Evolutionary conservation across 2,888 invertebrate species (phyloP), one percentile per base, ranked within the genome.

Genomic region (Drosophila maculinotata): DNA sequence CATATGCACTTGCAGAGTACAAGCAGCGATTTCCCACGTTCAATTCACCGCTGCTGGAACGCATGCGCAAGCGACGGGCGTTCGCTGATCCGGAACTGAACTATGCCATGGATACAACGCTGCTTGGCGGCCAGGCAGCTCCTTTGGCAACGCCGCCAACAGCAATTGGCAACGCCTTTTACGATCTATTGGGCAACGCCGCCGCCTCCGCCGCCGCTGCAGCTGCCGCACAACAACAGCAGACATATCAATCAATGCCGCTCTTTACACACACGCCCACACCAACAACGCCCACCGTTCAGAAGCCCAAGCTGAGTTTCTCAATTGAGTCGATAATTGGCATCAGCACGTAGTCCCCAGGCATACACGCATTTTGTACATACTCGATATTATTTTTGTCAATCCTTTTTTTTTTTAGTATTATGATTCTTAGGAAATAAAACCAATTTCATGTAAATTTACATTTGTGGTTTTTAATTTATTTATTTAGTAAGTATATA

Each of bases 321-420:
- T 94, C 94, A 9, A 94, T 94, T n/a, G 94, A 94, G 86, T 94
- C 95, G n/a, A 94, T 95, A 66, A 94, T 94, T 70, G 94, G 94
- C n/a, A 92, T 93, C 28, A 92, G 93, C 47, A 80, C 73, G 58
- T 89, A 74, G 57, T 42, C 6, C n/a, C 12, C 6, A 33, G 1
- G 1, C 8, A 20, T 33, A 23, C 7, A 17, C 15, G 2, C 7
- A 31, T 20, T 10, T 42, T 67, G 59, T 73, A 74, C 7, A 63
- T 74, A 69, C n/a, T n/a, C n/a, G 10, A 28, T 5, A 1, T 42
- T n/a, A n/a, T n/a, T n/a, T 57, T 57, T 58, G 51, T 54, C 47
- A 12, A 20, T 36, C 8, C 2, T 6, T 20, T 58, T 64, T 65
- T 73, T 75, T 63, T 44, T 15, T 62, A 56, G 33, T 35, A 23